Evolutionary conservation across 2,797 vertebrate species (phyloP), one percentile per base, ranked within the genome.

Genomic region (Crocidura indochinensis): DNA sequence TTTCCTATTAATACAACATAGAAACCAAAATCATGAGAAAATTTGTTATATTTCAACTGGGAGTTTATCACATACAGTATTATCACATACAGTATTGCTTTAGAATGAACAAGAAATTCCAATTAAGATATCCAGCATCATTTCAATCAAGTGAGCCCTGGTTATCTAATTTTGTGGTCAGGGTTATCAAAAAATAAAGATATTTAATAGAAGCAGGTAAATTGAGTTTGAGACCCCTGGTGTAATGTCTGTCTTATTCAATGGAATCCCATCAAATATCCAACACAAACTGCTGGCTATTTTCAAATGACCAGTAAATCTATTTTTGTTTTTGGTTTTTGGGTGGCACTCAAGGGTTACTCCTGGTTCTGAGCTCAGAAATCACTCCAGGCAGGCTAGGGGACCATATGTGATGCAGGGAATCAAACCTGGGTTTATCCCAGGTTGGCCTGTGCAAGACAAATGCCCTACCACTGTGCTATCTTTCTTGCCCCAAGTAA

Each of bases 51-150:
- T 89, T 75, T 72, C 11, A 77, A n/a, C n/a, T 44, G 10, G 62
- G 27, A 47, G 27, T 27, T 51, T 69, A 14, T 31, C 60, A 38
- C 82, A 67, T n/a, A n/a, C n/a, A n/a, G n/a, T n/a, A 83, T 78
- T 17, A 27, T 68, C 71, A 84, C 24, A 11, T 17, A 53, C 24
- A 38, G 2, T 46, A 71, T 10, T 74, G 10, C 74, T 92, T 87
- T 31, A 89, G 24, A 87, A 64, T 20, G 78, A 56, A 84, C 4
- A 71, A 17, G 24, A 88, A 47, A 17, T 71, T 78, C 64, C 73
- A 24, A 69, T 64, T 81, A 85, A 53, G 44, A 20, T 19, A 31
- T 71, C 24, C 26, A 76, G 60, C 24, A 79, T 53, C 11, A 75
- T 20, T 82, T 86, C 17, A 53, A 73, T 65, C 56, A 80, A 47